Base-by-base conservation (phyloP, 2,888 invertebrate species). In the Xestia ashworthii region DNA sequence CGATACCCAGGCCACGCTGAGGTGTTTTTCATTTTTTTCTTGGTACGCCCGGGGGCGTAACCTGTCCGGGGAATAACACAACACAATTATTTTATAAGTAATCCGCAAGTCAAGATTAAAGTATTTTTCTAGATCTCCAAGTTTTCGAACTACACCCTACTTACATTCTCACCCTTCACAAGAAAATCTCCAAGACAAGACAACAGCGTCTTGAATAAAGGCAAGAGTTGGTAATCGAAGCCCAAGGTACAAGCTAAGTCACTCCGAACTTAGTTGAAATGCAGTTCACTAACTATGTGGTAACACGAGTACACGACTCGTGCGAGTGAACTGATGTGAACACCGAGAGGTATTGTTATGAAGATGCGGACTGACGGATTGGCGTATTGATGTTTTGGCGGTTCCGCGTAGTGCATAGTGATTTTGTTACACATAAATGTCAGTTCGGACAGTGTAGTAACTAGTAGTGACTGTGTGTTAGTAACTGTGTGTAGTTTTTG, bases 241-340 rank as follows among this genome's bases (percentile, higher is more conserved):
- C 71, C 75, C 44, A 74, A 85, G 82, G 74, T 77, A 50, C 62
- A 53, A 76, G 60, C 22, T 74, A 68, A 62, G 73, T 76, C 66
- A 60, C 69, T 75, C 41, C 67, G 65, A 81, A 77, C 78, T 78
- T 81, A 44, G 78, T 80, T 81, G 60, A 73, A 75, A 79, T 82
- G 84, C 81, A 87, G 84, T 87, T 87, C 77, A 55, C 84, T 87
- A 87, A 87, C 85, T 85, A 81, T 78, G 86, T 62, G 82, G 82
- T 76, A 82, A 80, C 80, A 72, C 25, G 69, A 74, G 44, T 22
- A 78, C 80, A 72, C 32, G 66, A 74, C 46, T 48, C 71, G 66
- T 64, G 67, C 67, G 5, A 71, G 68, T 55, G 74, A 64, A 70
- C 81, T 67, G 53, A 66, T 66, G 68, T 55, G 78, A 73, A 55